These are phyloP conservation scores for Homalodisca vitripennis DNA, from an alignment of 1,140 invertebrate genomes.

Conservation along the genomic window DNA sequence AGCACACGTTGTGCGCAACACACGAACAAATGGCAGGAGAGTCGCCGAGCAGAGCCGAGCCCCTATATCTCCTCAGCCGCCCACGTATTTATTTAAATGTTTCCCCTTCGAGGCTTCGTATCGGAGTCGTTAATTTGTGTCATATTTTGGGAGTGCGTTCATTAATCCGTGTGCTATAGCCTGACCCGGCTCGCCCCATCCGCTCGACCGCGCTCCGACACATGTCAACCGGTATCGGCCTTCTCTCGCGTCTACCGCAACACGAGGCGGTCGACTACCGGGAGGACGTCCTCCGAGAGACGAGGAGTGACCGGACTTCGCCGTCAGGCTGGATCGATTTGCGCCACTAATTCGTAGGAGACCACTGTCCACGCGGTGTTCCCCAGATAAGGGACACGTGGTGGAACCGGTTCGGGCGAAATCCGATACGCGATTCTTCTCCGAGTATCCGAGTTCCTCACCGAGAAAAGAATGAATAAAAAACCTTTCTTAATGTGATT, in stretches of 20 bases:
- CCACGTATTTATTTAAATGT: constrained; percentile 16
- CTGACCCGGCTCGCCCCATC: not conserved
- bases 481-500: too few species aligned
- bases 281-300: not conserved
- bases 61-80: not conserved
- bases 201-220: constrained; percentile 1
- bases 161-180: constrained; percentile 10
- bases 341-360: too few species aligned
- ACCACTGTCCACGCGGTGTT: too few species aligned
- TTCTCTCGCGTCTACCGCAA: not conserved
- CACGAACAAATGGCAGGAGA: not conserved
- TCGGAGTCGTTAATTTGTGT: constrained; percentile 25
- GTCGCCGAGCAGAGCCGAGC: too few species aligned
- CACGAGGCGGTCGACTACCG: not conserved
- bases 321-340: too few species aligned
- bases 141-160: constrained; percentile 18
- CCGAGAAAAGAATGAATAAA: too few species aligned
- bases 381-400: too few species aligned
- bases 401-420: too few species aligned
- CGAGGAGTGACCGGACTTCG: too few species aligned
- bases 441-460: too few species aligned
- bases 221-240: constrained; percentile 13
- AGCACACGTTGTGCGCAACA: not conserved
- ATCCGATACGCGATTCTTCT: too few species aligned
- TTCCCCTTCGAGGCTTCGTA: constrained; percentile 7